Evolutionary conservation across 1,140 invertebrate species (phyloP), one percentile per base, ranked within the genome.

Genomic region (Maconellicoccus hirsutus): DNA sequence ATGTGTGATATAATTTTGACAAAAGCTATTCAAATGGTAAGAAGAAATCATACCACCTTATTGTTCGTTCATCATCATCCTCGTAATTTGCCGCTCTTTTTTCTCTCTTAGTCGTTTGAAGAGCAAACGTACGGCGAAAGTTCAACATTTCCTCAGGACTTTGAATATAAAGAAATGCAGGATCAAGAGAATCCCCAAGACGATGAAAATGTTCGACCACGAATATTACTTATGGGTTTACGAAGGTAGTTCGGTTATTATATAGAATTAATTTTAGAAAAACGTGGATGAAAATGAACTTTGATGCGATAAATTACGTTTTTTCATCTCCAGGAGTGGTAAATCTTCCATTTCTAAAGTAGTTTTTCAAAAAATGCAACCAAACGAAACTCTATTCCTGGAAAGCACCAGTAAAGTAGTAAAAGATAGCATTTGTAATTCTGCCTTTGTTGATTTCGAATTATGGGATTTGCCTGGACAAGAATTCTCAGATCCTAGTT

Each of bases 261-360:
- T n/a, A n/a, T n/a, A 0, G 42, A 39, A 21, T 70, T n/a, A 0
- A 26, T 1, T 8, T 70, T 29, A 27, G 21, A 70, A 33, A n/a
- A n/a, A n/a, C n/a, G n/a, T n/a, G n/a, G n/a, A n/a, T n/a, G n/a
- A n/a, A n/a, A 21, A 22, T 16, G 52, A 14, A 10, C 29, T n/a
- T n/a, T n/a, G n/a, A n/a, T n/a, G n/a, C 25, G 4, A 27, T 42
- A 29, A 33, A 10, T 52, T 23, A 26, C 27, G 39, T 26, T 70
- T 27, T 12, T 59, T 33, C 61, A 10, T 74, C 82, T 83, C 73
- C 77, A 96, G 96, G 79, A 98, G 96, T 80, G 98, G 98, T 72
- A 99, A 99, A 82, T 98, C 96, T n/a, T 99, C 97, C 1, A 99
- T 99, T 78, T 94, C 98, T 79, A 99, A 99, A 84, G 98, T 99